A percentile compares a stretch with the other conserved stretches of the same genome.
phyloP scores from a whole-genome alignment of 35 echinoderm and acorn worm species.

The Lytechinus pictus region DNA sequence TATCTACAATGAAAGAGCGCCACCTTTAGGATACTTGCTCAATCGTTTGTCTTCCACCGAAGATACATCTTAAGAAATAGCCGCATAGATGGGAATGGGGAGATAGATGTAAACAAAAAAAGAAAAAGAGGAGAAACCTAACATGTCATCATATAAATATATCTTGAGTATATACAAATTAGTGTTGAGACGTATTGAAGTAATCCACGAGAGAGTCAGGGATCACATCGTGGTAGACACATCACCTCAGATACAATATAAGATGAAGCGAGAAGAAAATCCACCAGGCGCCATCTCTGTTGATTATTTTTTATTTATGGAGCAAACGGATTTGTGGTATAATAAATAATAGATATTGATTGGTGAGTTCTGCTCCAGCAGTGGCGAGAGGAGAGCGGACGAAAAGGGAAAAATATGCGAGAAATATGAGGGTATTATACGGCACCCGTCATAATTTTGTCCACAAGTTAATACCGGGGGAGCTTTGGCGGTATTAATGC shows the following conservation, averaged over 20 bases:
- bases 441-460: not conserved
- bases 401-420: not conserved
- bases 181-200: conserved; percentile 4
- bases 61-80: no score
- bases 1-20: no score
- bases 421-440: not conserved
- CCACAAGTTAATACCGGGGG: not conserved
- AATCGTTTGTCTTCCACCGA: no score
- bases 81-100: no score
- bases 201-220: not conserved
- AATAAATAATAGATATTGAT: conserved; percentile 15
- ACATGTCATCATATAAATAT: conserved; percentile 5
- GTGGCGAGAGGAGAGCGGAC: not conserved
- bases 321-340: not conserved
- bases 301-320: conserved; percentile 21
- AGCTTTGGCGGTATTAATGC: not conserved
- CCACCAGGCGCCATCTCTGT: not conserved
- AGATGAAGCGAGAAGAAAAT: not conserved
- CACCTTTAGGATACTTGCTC: no score
- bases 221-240: not conserved
- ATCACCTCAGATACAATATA: not conserved
- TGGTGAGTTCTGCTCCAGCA: not conserved
- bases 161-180: not conserved
- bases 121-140: not conserved
- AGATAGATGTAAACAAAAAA: no score